Conservation (phyloP, 2,113 vertebrate genomes). For the Todiramphus chloris region DNA sequence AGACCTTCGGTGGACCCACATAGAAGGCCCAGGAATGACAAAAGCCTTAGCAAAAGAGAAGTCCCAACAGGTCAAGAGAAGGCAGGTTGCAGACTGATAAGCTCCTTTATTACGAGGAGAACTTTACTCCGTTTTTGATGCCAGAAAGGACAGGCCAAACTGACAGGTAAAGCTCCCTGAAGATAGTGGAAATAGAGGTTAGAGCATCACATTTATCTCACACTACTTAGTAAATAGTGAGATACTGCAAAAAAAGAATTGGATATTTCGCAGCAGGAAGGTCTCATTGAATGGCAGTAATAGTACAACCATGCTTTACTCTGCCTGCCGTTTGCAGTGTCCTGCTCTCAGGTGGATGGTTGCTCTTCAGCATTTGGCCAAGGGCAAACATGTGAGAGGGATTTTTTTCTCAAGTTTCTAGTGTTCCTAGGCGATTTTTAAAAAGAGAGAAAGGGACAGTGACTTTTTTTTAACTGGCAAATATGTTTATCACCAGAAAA, state of each 20-base stretch:
- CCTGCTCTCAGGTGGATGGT: not conserved
- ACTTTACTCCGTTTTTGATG: conserved; percentile 24
- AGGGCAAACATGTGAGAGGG: not conserved
- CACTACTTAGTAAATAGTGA: not conserved
- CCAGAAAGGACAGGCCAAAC: not conserved
- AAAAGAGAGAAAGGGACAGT: not conserved
- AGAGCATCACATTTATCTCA: not conserved
- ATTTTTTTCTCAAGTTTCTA: not conserved
- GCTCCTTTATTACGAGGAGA: not conserved
- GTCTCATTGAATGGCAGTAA: not conserved
- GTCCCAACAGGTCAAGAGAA: conserved; percentile 25
- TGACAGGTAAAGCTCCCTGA: conserved; percentile 41
- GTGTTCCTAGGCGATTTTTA: not conserved
- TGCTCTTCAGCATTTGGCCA: not conserved
- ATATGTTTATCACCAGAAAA: not conserved
- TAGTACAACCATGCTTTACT: not conserved
- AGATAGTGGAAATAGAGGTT: not conserved
- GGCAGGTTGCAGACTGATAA: not conserved
- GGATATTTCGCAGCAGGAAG: not conserved
- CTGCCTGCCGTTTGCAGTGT: not conserved
- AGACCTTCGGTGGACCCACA: not conserved
- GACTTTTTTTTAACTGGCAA: not conserved
- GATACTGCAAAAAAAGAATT: not conserved
- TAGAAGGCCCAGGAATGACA: not conserved
- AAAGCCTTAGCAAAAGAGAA: not conserved